Evolutionary conservation across 2,797 vertebrate genomes (phyloP).

Genomic region (Chiroxiphia lanceolata): DNA sequence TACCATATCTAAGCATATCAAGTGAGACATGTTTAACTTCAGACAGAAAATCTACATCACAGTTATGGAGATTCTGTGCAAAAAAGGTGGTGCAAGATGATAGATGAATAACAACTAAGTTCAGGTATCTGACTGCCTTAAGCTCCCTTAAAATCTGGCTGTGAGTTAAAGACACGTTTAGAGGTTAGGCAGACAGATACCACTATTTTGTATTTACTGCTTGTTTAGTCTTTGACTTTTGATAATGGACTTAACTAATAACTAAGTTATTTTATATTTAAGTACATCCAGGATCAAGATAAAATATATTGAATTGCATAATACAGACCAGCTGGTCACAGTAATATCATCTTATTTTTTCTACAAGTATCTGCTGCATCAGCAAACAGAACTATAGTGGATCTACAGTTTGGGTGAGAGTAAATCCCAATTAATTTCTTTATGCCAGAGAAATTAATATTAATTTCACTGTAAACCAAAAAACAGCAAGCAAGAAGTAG

Average conservation of each 20-base stretch:
- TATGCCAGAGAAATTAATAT: not conserved
- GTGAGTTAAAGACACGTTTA: not conserved
- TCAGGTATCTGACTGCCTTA: not conserved
- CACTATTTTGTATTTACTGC: not conserved
- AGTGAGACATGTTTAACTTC: not conserved
- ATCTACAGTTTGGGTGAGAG: not conserved
- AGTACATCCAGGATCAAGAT: not conserved
- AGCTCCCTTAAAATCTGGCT: not conserved
- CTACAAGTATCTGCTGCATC: not conserved
- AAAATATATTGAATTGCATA: not conserved
- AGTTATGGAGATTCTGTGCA: not conserved
- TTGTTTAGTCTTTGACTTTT: slow-evolving; percentile 5
- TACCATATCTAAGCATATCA: not conserved
- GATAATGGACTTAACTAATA: not conserved
- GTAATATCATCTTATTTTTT: not conserved
- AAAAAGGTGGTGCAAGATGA: not conserved
- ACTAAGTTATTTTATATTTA: not conserved
- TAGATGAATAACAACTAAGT: not conserved
- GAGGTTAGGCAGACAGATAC: not conserved
- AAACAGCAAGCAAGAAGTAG: not conserved
- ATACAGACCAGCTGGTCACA: not conserved
- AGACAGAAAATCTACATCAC: not conserved
- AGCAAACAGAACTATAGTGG: not conserved
- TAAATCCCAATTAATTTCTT: not conserved
- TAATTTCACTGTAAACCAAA: not conserved